Conservation (phyloP, 2,113 vertebrate species). For the Kryptolebias marmoratus region DNA sequence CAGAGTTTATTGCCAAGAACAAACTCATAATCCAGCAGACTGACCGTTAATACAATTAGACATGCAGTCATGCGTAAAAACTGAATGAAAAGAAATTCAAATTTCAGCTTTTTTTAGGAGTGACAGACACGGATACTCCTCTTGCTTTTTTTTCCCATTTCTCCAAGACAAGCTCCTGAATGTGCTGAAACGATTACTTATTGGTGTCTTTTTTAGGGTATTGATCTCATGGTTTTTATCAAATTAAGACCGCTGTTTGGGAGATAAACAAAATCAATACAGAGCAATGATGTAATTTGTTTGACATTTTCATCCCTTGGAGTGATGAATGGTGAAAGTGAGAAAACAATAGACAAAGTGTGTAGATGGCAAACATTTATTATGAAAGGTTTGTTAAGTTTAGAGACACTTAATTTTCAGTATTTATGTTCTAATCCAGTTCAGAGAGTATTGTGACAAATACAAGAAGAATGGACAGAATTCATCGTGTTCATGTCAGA, state of each 20-base stretch:
- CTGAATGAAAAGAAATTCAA: neutral
- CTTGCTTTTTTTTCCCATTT: conserved; percentile 11
- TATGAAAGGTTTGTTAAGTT: conserved; percentile 24
- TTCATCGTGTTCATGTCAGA: neutral
- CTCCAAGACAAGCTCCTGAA: conserved; percentile 56
- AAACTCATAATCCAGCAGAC: neutral
- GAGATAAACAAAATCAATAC: conserved; percentile 67
- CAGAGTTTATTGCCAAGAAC: conserved; percentile 39
- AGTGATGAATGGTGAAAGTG: conserved; percentile 64
- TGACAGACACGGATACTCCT: conserved; percentile 1
- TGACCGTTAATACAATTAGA: conserved; percentile 1
- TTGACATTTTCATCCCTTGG: conserved; percentile 72
- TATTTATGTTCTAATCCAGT: conserved; percentile 1
- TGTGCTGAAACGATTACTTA: conserved; percentile 59
- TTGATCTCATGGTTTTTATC: conserved; percentile 76
- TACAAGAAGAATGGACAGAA: conserved; percentile 16
- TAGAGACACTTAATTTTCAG: neutral
- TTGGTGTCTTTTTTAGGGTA: conserved; percentile 72
- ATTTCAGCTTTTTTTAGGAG: neutral
- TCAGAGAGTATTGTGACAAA: conserved; percentile 22
- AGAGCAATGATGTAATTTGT: conserved; percentile 69
- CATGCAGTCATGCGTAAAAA: neutral
- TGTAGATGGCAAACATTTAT: conserved; percentile 35
- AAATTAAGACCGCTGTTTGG: conserved; percentile 67
- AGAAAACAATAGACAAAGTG: conserved; percentile 49